Evolutionary conservation across 2,113 vertebrate species (phyloP), one percentile per base, ranked within the genome.

Genomic region (Pleuronectes platessa): DNA sequence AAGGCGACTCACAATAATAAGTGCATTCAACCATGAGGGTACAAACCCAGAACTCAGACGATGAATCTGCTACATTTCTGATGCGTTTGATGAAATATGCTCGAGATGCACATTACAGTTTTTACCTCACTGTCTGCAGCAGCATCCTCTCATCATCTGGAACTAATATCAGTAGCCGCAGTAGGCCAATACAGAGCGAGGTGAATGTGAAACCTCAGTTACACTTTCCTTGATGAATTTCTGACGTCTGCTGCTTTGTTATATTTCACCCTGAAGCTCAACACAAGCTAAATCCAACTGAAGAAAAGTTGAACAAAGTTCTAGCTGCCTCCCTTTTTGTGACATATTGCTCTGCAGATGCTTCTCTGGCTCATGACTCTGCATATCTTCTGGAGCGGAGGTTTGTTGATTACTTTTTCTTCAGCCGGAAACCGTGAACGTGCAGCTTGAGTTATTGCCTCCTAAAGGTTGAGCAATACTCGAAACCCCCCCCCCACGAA

Each of bases 1-100:
- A 31, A 31, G 31, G 5, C 6, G 31, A 31, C 31, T 7, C 5
- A 31, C 31, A 31, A 31, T 31, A 31, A 31, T 6, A 31, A 31
- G 31, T 31, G 31, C 31, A 31, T 31, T 31, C 31, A 31, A 31
- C 31, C 6, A 31, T 6, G 6, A 31, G 31, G 31, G 31, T 31
- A 31, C 31, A 31, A 31, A 31, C 31, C 31, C 31, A 31, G 31
- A 31, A 31, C 31, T 5, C 31, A 31, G 31, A 31, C 71, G 68
- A 61, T 75, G 15, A 76, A 81, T 60, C 68, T 63, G 23, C 24
- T 56, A n/a, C 54, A 81, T 75, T 37, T 51, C 40, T 23, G 8
- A 54, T 61, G 20, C 62, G 55, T 78, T 65, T 40, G 15, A 45
- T 61, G 15, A 24, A 76, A 61, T n/a, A 66, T 37, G 66, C 62